Evolutionary conservation across 2,888 invertebrate species (phyloP), one percentile per base, ranked within the genome.

Genomic region (Prenolepis imparis): DNA sequence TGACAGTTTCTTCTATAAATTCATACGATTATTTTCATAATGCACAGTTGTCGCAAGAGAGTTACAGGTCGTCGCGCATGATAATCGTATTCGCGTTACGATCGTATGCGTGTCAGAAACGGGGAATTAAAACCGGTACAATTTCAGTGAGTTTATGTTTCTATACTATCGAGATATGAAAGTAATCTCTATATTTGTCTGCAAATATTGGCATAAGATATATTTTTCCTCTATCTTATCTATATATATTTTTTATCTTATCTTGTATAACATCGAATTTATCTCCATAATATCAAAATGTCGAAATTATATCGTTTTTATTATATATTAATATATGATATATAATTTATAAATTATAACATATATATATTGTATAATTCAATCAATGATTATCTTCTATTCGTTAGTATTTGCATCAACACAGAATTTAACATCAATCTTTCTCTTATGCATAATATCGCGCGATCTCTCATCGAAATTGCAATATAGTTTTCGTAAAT

Each of bases 1-100:
- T 24, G 78, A 44, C 78, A 44, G 78, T 70, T 44, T 70, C 36
- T 59, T 70, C 70, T 70, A 59, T 32, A 59, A 70, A 61, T 36
- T 18, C 18, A 24, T 70, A 70, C 32, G 78, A 78, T 78, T 78
- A 78, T 70, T 78, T 70, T 70, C 70, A 70, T 59, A 78, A 61
- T 70, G 44, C 78, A n/a, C 59, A 68, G 59, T 44, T 55, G 72
- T 59, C 59, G 44, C 78, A 68, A 5, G n/a, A 36, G 59, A 21
- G 32, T 70, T 78, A 18, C 44, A 36, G 59, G 57, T 44, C 78
- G 78, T 78, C 59, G 70, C 78, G 78, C 78, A 61, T 59, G 70
- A 78, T 61, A 70, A 70, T 77, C 67, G 28, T 59, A 48, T 44
- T 78, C 77, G 77, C 41, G 66, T 75, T 77, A 67, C 67, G 44